Evolutionary conservation across 2,113 vertebrate species (phyloP).

Genomic region (Saguinus midas): DNA sequence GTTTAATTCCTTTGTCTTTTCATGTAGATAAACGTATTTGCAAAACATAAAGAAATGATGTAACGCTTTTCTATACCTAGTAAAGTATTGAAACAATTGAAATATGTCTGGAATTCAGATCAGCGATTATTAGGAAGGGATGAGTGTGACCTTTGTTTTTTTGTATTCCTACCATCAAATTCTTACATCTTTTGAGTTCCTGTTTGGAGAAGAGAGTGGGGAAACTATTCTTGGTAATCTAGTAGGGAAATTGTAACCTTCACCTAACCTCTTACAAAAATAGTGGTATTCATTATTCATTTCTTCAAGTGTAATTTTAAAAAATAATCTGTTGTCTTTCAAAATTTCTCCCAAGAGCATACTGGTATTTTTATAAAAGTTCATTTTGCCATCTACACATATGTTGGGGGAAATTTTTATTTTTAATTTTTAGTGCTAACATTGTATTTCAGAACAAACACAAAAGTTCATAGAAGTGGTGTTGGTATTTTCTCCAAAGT

Average conservation of each 20-base stretch:
- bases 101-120: background rate
- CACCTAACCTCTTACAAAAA: background rate
- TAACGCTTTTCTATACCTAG: background rate
- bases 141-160: background rate
- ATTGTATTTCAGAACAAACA: slow-evolving; percentile 18
- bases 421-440: background rate
- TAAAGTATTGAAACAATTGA: background rate
- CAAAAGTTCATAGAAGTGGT: background rate
- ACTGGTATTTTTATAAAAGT: background rate
- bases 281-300: background rate
- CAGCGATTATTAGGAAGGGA: background rate
- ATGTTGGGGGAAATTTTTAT: background rate
- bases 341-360: background rate
- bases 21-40: background rate
- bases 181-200: background rate
- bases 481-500: background rate
- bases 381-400: background rate
- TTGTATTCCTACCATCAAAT: background rate
- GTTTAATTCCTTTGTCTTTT: slow-evolving; percentile 31
- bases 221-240: background rate
- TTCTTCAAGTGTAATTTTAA: background rate
- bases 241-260: background rate
- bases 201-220: background rate
- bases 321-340: slow-evolving; percentile 15
- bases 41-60: background rate